Percentiles rank a stretch among this genome's conserved stretches.
These are phyloP conservation scores for Aphelenchoides avenae DNA, from an alignment of 1,140 invertebrate species.

Conservation along the genomic window DNA sequence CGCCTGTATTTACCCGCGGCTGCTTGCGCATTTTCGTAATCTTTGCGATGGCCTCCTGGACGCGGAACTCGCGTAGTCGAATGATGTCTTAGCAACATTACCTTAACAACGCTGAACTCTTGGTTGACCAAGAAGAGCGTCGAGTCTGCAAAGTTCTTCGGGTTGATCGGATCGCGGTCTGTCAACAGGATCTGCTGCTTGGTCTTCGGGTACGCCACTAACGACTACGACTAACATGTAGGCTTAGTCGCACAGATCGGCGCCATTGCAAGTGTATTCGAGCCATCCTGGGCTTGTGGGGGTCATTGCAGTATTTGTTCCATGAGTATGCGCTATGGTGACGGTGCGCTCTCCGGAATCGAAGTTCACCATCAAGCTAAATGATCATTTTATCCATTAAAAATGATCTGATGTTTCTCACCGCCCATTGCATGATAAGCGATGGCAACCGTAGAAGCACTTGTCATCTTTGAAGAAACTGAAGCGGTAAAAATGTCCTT, in stretches of 20 bases:
- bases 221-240: conserved; percentile 26
- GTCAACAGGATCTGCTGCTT: conserved; percentile 40
- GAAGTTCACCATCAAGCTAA: no score
- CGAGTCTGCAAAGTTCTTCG: conserved; percentile 35
- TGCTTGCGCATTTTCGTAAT: conserved; percentile 85
- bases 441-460: no score
- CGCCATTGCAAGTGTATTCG: no score
- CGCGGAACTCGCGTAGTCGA: conserved; percentile 33
- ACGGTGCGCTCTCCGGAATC: no score
- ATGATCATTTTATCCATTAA: no score
- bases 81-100: conserved; percentile 36
- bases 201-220: conserved; percentile 36
- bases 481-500: no score
- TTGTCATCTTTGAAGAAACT: no score
- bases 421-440: no score
- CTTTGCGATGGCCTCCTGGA: conserved; percentile 92
- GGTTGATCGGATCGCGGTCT: conserved; percentile 22
- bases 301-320: no score
- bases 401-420: no score
- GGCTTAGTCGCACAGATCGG: not conserved
- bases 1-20: not conserved
- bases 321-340: no score
- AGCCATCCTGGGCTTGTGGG: no score
- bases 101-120: conserved; percentile 41
- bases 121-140: conserved; percentile 48